Conservation (phyloP, 2,888 invertebrate species). For the Leistus spinibarbis region DNA sequence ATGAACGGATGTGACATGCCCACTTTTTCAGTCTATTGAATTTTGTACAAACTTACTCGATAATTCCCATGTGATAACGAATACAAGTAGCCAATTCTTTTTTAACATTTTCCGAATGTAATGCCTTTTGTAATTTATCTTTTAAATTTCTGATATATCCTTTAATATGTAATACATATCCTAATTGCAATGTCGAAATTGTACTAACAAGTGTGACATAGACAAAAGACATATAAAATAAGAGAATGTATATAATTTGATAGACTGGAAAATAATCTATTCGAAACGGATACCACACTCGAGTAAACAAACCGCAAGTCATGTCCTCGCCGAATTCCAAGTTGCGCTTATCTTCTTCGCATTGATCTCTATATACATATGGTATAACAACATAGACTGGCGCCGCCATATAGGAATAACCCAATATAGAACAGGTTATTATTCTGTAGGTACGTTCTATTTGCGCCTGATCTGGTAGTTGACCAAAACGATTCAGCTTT, state of each 20-base stretch:
- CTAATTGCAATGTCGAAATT: not conserved
- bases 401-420: not conserved
- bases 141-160: not conserved
- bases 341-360: not conserved
- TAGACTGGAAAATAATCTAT: not conserved
- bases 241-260: not conserved
- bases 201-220: not conserved
- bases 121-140: not conserved
- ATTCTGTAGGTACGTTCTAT: not conserved
- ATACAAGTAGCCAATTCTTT: not conserved
- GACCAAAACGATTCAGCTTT: not conserved
- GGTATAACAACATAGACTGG: not conserved
- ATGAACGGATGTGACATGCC: no score
- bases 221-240: not conserved
- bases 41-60: not conserved
- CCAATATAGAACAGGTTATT: not conserved
- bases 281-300: not conserved
- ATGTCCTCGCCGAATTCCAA: not conserved
- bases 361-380: not conserved
- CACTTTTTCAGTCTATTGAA: not conserved
- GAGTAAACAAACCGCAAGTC: not conserved
- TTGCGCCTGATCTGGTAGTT: not conserved
- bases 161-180: not conserved
- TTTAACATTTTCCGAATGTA: not conserved
- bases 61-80: not conserved